Evolutionary conservation across 2,888 invertebrate species (phyloP).

Genomic region (Anthophora plumipes): DNA sequence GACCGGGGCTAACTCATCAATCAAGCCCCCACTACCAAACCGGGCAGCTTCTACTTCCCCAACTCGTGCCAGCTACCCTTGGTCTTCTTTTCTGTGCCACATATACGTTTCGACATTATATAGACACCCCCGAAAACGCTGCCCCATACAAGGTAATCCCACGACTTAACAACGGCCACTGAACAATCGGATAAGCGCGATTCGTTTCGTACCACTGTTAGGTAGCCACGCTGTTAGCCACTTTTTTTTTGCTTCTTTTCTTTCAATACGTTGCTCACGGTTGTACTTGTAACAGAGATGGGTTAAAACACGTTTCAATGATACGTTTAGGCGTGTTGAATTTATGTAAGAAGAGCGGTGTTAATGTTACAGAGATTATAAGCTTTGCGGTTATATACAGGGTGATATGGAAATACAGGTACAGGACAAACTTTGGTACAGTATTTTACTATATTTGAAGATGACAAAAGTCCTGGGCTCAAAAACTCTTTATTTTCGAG

Average conservation of each 20-base stretch:
- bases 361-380: too few species aligned
- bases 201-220: constrained; percentile 58
- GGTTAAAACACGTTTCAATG: background rate
- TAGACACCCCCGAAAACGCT: constrained; percentile 58
- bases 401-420: too few species aligned
- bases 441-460: too few species aligned
- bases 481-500: too few species aligned
- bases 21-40: constrained; percentile 79
- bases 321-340: background rate
- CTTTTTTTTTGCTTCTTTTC: constrained; percentile 2
- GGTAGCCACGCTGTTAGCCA: constrained; percentile 8
- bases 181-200: constrained; percentile 74
- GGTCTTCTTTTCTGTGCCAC: constrained; percentile 62
- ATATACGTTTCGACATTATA: constrained; percentile 57
- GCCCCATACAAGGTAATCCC: constrained; percentile 72
- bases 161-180: constrained; percentile 75
- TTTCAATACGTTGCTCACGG: background rate
- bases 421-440: too few species aligned
- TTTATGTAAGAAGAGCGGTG: background rate
- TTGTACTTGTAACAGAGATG: background rate
- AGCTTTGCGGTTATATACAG: too few species aligned
- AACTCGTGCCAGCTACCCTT: constrained; percentile 57
- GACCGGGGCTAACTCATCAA: constrained; percentile 83
- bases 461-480: too few species aligned
- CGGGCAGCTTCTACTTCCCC: constrained; percentile 49